Percentiles rank a stretch among this genome's conserved stretches.
These are phyloP conservation scores for Misgurnus anguillicaudatus DNA, from an alignment of 2,113 vertebrate species.

Conservation along the genomic window DNA sequence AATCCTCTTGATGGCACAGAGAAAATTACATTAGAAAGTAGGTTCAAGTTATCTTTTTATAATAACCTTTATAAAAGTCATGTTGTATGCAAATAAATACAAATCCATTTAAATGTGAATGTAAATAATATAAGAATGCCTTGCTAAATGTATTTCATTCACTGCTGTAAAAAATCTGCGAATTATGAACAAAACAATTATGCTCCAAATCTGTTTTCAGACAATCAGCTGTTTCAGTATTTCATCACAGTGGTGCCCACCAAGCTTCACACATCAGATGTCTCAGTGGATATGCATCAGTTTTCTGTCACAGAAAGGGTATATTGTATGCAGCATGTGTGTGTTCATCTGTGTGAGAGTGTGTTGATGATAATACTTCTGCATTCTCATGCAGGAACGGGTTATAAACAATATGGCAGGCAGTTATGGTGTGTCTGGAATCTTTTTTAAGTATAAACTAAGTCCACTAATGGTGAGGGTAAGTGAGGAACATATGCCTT, in stretches of 20 bases:
- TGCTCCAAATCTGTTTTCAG: slow-evolving; percentile 68
- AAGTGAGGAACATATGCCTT: slow-evolving; percentile 95
- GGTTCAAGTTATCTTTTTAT: not conserved
- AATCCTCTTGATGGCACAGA: slow-evolving; percentile 94
- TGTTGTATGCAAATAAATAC: not conserved
- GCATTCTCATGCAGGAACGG: slow-evolving; percentile 77
- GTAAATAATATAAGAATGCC: not conserved
- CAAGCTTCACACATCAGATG: slow-evolving; percentile 88
- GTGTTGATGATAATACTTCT: not conserved
- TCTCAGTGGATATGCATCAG: slow-evolving; percentile 92
- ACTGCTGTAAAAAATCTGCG: not conserved
- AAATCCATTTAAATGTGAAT: not conserved
- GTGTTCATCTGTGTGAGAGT: not conserved
- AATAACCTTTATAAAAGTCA: not conserved
- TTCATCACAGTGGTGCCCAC: slow-evolving; percentile 98
- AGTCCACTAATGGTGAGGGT: slow-evolving; percentile 95
- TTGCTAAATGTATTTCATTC: not conserved
- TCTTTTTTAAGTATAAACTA: slow-evolving; percentile 98
- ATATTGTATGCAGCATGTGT: slow-evolving; percentile 32
- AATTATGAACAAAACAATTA: slow-evolving; percentile 12
- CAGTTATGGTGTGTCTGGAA: slow-evolving; percentile 92
- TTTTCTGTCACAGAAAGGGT: slow-evolving; percentile 97
- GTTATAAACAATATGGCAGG: slow-evolving; percentile 89
- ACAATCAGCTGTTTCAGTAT: slow-evolving; percentile 97
- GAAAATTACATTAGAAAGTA: slow-evolving; percentile 69